A percentile compares a stretch with the other conserved stretches of the same genome.
Conservation (phyloP, 2,113 vertebrate genomes). For the Pedionomus torquatus region DNA sequence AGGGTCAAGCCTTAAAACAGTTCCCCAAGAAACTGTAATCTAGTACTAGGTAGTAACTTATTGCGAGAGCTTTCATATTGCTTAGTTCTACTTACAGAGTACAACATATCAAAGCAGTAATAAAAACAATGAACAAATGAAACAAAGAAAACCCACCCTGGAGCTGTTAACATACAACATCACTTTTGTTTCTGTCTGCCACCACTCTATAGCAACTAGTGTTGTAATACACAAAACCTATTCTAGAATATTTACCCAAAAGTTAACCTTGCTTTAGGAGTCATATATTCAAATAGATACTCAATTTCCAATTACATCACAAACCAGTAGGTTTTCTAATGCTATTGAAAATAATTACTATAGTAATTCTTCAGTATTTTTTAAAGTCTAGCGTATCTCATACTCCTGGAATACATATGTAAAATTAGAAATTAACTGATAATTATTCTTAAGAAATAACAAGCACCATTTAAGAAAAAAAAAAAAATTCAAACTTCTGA, state of each 20-base stretch:
- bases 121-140: background rate
- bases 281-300: background rate
- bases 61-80: background rate
- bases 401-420: background rate
- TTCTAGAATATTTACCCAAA: background rate
- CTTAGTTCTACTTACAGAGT: background rate
- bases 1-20: background rate
- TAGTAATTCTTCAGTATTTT: background rate
- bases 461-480: background rate
- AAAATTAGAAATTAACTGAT: background rate
- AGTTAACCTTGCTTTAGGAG: background rate
- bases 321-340: background rate
- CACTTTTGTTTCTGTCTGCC: background rate
- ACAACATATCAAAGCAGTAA: background rate
- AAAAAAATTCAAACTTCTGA: background rate
- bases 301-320: background rate
- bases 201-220: background rate
- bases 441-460: background rate
- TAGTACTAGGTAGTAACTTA: background rate
- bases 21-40: background rate
- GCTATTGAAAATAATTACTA: background rate
- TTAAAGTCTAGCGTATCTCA: background rate
- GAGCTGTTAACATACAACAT: background rate
- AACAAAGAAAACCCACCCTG: background rate
- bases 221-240: background rate